These are phyloP conservation scores for Borostomias antarcticus DNA, from an alignment of 2,797 vertebrate species.

Conservation along the genomic window DNA sequence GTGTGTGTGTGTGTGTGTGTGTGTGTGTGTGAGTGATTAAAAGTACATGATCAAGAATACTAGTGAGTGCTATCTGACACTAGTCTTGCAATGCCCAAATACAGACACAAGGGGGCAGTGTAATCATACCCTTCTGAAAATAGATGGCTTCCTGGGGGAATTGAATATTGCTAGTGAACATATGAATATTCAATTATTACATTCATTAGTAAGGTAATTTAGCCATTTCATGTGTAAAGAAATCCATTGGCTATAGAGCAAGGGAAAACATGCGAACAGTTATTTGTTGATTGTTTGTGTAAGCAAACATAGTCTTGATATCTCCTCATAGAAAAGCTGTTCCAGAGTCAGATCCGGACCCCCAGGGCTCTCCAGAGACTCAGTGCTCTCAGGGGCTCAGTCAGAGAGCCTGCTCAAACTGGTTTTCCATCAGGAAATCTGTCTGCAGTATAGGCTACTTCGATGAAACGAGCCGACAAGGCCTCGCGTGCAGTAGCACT, in stretches of 20 bases:
- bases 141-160: neutral
- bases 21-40: neutral
- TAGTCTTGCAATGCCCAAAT: neutral
- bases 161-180: neutral
- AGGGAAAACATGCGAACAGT: neutral
- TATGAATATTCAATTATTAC: too few species aligned
- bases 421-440: neutral
- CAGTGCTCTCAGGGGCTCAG: neutral
- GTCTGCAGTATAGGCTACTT: neutral
- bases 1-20: too few species aligned
- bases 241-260: neutral
- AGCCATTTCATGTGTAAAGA: neutral
- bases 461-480: neutral
- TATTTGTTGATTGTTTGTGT: too few species aligned
- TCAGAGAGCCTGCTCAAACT: neutral
- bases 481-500: neutral
- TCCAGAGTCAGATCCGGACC: neutral
- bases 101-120: neutral
- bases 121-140: neutral
- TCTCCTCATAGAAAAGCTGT: neutral
- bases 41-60: too few species aligned
- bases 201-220: too few species aligned
- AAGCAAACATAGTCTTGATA: neutral
- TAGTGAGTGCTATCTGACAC: too few species aligned
- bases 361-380: neutral